Conservation (phyloP, 2,113 vertebrate species). For the Sylvicapra grimmia region DNA sequence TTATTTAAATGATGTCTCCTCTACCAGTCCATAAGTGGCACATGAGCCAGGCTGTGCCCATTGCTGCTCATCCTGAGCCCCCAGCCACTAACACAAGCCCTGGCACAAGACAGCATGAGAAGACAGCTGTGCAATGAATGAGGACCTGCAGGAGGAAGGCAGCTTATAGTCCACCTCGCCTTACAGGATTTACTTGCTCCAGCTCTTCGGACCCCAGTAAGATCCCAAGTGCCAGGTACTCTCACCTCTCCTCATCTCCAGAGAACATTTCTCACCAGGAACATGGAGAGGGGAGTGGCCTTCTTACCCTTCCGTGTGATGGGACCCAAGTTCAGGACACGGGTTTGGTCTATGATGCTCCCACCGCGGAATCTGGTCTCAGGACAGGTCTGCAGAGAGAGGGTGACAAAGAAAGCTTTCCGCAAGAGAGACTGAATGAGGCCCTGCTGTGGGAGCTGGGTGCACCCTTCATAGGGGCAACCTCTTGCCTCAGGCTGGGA, state of each 20-base stretch:
- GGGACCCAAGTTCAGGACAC: constrained; percentile 61
- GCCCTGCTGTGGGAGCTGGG: not conserved
- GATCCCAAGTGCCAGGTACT: not conserved
- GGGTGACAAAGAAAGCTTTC: not conserved
- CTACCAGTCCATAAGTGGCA: not conserved
- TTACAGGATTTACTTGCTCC: not conserved
- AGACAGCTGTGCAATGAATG: not conserved
- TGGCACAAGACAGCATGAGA: not conserved
- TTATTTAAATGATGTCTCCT: not conserved
- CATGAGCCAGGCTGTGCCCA: not conserved
- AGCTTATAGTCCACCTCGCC: not conserved
- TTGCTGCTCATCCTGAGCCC: not conserved
- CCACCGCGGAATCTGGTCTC: constrained; percentile 14
- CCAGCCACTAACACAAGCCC: not conserved
- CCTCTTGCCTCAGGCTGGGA: not conserved
- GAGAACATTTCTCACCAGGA: not conserved
- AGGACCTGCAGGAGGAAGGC: not conserved
- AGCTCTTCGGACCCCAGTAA: not conserved
- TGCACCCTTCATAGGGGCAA: not conserved
- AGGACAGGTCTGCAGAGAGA: constrained; percentile 45
- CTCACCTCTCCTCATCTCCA: not conserved
- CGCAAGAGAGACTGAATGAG: not conserved
- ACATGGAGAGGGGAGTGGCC: fast-evolving
- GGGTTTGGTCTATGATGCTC: not conserved
- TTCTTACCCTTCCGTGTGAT: constrained; percentile 50